These are phyloP conservation scores for Pterocles orientalis DNA, from an alignment of 2,113 vertebrate species.

Conservation along the genomic window DNA sequence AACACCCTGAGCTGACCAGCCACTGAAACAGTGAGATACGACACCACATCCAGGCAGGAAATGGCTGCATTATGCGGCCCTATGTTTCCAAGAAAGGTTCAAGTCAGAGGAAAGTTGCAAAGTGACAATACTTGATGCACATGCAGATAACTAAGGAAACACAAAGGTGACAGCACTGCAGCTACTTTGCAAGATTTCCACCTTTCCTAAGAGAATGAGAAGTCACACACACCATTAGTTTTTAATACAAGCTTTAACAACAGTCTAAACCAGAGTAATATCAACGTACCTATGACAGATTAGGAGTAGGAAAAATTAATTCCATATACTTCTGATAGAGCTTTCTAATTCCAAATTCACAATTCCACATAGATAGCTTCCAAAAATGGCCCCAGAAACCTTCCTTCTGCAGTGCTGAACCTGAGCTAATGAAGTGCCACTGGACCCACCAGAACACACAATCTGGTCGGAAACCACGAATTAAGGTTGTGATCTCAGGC, in stretches of 20 bases:
- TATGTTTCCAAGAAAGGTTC: not conserved
- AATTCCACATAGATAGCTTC: not conserved
- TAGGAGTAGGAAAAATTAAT: not conserved
- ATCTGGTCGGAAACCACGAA: not conserved
- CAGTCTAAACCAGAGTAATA: not conserved
- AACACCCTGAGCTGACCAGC: not conserved
- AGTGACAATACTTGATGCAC: not conserved
- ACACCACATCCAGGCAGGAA: not conserved
- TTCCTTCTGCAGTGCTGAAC: not conserved
- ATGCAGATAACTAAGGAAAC: not conserved
- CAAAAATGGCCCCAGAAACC: not conserved
- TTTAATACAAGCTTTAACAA: not conserved
- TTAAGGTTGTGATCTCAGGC: not conserved
- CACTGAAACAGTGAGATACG: accelerated
- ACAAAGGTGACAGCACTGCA: not conserved
- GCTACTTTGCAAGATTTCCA: not conserved
- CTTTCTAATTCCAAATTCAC: not conserved
- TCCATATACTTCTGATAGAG: not conserved
- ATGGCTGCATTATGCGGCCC: not conserved
- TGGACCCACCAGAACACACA: not conserved
- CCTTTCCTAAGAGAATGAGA: not conserved
- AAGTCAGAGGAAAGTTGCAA: not conserved
- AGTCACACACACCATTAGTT: not conserved
- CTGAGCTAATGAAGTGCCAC: not conserved
- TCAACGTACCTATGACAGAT: not conserved